Base-by-base conservation (phyloP, 2,113 vertebrate species). In the Bambusicola thoracicus region DNA sequence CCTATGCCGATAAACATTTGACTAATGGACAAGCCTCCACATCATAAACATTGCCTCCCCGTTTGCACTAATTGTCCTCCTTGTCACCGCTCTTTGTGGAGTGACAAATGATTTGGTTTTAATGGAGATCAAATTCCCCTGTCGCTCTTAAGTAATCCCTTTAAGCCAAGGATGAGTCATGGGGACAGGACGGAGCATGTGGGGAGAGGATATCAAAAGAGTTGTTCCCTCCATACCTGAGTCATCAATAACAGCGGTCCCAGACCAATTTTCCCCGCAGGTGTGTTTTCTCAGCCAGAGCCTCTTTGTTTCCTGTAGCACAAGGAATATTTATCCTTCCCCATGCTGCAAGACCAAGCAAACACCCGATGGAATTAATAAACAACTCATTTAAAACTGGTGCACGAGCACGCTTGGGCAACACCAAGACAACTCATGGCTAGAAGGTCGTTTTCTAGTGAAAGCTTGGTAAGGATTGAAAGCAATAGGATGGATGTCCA, bases 341-440 rank as follows among this genome's bases (percentile, higher is more conserved):
- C 69, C 22, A 48, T 32, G 93, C 90, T 10, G 17, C 22, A 62
- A 93, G 93, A 86, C 41, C 81, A 32, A 81, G 88, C 3, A 5
- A 63, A 65, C 1, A 10, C 78, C 79, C 65, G 74, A 59, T 68
- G 59, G 94, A 97, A 97, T 93, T 84, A 97, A 93, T 97, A 95
- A 94, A 93, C 81, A 80, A 85, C 83, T 72, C 87, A 69, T 97
- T 97, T 92, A 62, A 89, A 87, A 86, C n/a, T 68, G 63, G 61
- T 89, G 94, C 86, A 70, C 79, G 83, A 93, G 90, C 95, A 46
- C 51, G 59, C 48, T 84, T 89, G 82, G 89, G 94, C 66, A 87
- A 63, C 96, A 89, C 93, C 96, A 90, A 87, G 95, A 92, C 86
- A 95, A 76, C 66, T 92, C 65, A 10, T 7, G 91, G 86, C 89